phyloP scores from a whole-genome alignment of 2,113 vertebrate genomes.

The Coracopsis vasa region DNA sequence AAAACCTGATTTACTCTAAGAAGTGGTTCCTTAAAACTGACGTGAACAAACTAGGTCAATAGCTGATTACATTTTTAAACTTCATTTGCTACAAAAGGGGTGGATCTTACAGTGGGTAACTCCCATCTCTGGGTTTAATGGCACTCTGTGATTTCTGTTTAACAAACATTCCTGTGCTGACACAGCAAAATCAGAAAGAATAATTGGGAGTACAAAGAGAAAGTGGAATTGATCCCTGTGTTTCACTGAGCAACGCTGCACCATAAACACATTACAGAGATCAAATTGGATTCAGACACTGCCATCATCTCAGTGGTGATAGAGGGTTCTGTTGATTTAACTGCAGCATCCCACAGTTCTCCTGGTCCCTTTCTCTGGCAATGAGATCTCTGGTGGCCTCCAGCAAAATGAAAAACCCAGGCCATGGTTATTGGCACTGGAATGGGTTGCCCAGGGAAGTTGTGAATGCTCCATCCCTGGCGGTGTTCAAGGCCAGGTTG shows the following conservation, averaged over 20 bases:
- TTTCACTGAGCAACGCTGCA: not conserved
- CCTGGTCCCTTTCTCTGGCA: not conserved
- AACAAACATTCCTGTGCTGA: too few relatives aligned
- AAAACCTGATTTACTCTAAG: not conserved
- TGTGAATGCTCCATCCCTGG: too few relatives aligned
- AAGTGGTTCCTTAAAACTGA: not conserved
- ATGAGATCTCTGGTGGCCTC: not conserved
- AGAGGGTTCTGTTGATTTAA: not conserved
- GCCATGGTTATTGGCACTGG: rapidly evolving
- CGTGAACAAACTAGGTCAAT: not conserved
- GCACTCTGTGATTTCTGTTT: not conserved
- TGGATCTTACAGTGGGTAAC: not conserved
- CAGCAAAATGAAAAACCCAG: not conserved
- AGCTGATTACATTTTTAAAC: not conserved
- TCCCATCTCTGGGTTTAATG: not conserved
- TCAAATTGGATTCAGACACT: not conserved
- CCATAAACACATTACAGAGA: not conserved
- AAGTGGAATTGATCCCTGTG: not conserved
- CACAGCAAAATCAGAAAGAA: not conserved
- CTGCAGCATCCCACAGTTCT: rapidly evolving
- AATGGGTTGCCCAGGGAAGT: too few relatives aligned
- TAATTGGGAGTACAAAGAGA: not conserved
- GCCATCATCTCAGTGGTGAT: rapidly evolving
- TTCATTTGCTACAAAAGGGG: not conserved
- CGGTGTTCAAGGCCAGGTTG: too few relatives aligned